Percentiles rank a stretch among this genome's conserved stretches.
Evolutionary conservation across 2,888 invertebrate species (phyloP).

Genomic region (Fragum fragum): DNA sequence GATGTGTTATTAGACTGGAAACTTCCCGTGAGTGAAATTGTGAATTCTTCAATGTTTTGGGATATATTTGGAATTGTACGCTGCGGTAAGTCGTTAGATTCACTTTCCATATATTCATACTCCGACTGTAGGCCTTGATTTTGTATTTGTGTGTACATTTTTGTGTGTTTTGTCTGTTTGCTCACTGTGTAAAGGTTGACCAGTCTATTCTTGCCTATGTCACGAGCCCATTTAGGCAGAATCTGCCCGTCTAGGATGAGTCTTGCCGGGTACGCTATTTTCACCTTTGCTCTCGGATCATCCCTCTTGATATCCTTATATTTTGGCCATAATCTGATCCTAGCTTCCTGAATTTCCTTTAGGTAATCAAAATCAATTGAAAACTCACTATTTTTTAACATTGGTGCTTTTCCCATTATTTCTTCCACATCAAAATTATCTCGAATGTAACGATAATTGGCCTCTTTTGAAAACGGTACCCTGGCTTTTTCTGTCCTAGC

Average conservation of each 20-base stretch:
- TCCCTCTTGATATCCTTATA: conserved; percentile 4
- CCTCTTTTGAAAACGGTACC: not conserved
- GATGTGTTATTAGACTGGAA: no score
- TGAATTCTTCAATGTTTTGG: no score
- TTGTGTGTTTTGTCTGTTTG: not conserved
- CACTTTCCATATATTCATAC: no score
- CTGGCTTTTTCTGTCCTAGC: not conserved
- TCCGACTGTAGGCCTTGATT: not conserved
- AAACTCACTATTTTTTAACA: conserved; percentile 1
- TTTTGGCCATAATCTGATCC: conserved; percentile 1
- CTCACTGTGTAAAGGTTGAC: not conserved
- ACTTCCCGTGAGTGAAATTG: no score
- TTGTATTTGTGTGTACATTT: not conserved
- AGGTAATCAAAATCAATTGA: conserved; percentile 15
- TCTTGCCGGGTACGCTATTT: not conserved
- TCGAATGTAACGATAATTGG: conserved; percentile 5
- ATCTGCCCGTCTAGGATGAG: not conserved
- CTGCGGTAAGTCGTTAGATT: no score
- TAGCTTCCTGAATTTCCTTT: conserved; percentile 10
- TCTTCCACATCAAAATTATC: conserved; percentile 5
- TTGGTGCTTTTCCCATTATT: not conserved
- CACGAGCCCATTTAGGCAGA: conserved; percentile 20
- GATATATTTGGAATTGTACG: no score
- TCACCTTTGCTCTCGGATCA: no score
- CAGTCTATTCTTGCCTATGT: conserved; percentile 12